These are phyloP conservation scores for Stratiomys singularior DNA, from an alignment of 2,888 invertebrate species.

Conservation along the genomic window DNA sequence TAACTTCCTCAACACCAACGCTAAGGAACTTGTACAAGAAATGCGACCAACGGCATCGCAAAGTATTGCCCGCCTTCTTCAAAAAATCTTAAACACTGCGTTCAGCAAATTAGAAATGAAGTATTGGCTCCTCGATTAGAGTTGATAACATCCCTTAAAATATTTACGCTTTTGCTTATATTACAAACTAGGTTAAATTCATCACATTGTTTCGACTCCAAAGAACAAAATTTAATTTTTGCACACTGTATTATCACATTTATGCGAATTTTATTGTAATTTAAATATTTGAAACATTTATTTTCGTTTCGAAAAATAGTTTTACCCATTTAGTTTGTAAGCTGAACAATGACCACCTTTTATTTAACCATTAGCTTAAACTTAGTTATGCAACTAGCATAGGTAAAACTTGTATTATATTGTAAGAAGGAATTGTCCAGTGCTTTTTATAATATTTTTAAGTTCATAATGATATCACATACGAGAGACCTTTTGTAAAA, in stretches of 20 bases:
- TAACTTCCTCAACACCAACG: slow-evolving; percentile 83
- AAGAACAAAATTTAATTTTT: slow-evolving; percentile 28
- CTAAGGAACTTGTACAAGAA: slow-evolving; percentile 83
- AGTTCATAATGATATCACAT: no score
- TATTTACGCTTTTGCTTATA: slow-evolving; percentile 16
- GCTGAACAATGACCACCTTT: slow-evolving; percentile 29
- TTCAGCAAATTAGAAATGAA: slow-evolving; percentile 78
- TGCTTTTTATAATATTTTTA: neutral
- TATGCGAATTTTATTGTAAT: neutral
- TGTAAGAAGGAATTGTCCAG: neutral
- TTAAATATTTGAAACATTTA: neutral
- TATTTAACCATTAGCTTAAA: slow-evolving; percentile 19
- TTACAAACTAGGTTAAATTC: slow-evolving; percentile 15
- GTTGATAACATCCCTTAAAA: neutral
- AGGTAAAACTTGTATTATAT: neutral
- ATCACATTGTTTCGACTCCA: slow-evolving; percentile 34
- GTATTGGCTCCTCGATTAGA: slow-evolving; percentile 69
- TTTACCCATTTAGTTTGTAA: neutral
- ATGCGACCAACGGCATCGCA: slow-evolving; percentile 81
- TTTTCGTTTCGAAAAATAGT: neutral
- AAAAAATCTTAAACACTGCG: slow-evolving; percentile 77
- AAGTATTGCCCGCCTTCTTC: slow-evolving; percentile 79
- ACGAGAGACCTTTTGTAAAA: no score
- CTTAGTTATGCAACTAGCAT: neutral
- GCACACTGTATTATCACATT: neutral